These are phyloP conservation scores for Bombus balteatus DNA, from an alignment of 1,140 invertebrate genomes.

Conservation along the genomic window DNA sequence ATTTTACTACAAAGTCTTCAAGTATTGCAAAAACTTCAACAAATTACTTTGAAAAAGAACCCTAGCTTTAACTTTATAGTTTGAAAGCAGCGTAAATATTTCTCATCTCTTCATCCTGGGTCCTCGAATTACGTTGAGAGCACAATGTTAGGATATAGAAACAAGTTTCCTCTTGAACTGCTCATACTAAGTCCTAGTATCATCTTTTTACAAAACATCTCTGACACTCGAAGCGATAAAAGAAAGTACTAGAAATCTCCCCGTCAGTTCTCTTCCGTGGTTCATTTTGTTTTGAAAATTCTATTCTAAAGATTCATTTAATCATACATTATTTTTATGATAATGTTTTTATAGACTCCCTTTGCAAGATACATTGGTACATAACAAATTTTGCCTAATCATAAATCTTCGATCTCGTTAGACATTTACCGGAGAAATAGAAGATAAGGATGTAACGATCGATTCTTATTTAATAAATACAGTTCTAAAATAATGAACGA, in stretches of 20 bases:
- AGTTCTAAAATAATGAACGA: neutral
- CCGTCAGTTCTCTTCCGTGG: neutral
- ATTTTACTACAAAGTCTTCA: neutral
- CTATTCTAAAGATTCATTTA: neutral
- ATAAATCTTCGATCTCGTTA: neutral
- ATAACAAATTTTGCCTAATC: no score
- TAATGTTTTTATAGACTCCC: no score
- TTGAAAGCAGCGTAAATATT: neutral
- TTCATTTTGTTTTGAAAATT: neutral
- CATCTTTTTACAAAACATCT: slow-evolving; percentile 1
- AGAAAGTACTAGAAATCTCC: slow-evolving; percentile 4
- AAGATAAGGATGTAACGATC: neutral
- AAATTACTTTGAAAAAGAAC: neutral
- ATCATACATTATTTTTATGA: neutral
- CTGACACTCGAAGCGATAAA: neutral
- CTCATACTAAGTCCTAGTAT: neutral
- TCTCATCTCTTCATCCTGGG: neutral
- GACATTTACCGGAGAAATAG: neutral
- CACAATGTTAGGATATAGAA: neutral
- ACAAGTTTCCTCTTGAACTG: slow-evolving; percentile 22
- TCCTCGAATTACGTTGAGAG: neutral
- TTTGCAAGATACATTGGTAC: no score
- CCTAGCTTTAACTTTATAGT: neutral
- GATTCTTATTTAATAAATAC: neutral
- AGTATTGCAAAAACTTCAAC: neutral